Conservation (phyloP, 2,113 vertebrate genomes). For the Clarias batrachus region DNA sequence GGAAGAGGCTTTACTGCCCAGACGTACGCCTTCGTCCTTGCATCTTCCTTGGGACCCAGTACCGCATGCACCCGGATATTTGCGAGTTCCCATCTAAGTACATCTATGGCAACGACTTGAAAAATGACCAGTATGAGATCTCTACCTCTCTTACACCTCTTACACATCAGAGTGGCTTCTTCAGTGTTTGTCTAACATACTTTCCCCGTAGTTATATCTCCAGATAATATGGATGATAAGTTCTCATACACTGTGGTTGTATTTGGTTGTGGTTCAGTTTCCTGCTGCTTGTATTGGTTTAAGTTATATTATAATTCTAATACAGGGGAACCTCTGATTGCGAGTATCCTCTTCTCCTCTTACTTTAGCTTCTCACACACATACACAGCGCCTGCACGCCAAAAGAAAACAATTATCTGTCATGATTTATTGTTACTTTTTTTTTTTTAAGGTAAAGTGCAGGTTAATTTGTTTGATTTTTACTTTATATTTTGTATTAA, state of each 20-base stretch:
- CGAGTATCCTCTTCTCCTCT: too few species aligned
- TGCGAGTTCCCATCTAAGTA: slow-evolving; percentile 83
- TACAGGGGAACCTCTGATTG: neutral
- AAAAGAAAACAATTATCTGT: too few species aligned
- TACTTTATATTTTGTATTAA: too few species aligned
- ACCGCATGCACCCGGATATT: slow-evolving; percentile 87
- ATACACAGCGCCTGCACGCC: too few species aligned
- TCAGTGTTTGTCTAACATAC: neutral
- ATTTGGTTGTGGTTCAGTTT: neutral
- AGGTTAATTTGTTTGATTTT: too few species aligned
- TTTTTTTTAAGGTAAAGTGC: too few species aligned
- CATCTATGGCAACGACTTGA: slow-evolving; percentile 73
- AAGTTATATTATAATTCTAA: neutral
- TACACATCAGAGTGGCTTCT: too few species aligned
- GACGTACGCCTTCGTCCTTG: slow-evolving; percentile 51
- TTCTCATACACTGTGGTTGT: neutral
- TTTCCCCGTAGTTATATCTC: neutral
- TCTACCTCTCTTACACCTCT: neutral
- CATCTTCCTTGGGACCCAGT: slow-evolving; percentile 77
- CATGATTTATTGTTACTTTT: too few species aligned
- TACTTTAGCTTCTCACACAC: too few species aligned
- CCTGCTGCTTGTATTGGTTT: neutral
- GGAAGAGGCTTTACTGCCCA: slow-evolving; percentile 64
- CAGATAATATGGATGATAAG: neutral
- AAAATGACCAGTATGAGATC: slow-evolving; percentile 71